Evolutionary conservation across 2,113 vertebrate genomes (phyloP).

Genomic region (Chaetodon trifascialis): DNA sequence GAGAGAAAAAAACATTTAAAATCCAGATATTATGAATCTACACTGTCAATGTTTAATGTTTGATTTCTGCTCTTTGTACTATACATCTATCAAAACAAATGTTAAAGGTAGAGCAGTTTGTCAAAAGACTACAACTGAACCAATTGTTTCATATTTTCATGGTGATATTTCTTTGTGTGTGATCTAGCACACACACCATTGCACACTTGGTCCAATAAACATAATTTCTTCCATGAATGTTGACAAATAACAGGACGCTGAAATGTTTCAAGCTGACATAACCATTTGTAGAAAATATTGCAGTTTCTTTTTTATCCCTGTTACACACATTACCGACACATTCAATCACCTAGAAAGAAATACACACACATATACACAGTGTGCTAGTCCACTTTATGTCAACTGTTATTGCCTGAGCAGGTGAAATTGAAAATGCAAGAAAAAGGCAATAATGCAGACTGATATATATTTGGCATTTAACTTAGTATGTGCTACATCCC

Average conservation of each 20-base stretch:
- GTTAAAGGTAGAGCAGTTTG: background rate
- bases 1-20: too few species aligned
- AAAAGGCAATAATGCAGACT: background rate
- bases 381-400: background rate
- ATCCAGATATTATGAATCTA: too few species aligned
- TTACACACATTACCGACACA: background rate
- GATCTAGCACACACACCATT: background rate
- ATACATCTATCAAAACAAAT: background rate
- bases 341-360: background rate
- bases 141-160: background rate
- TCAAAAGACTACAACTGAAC: background rate
- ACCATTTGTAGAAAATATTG: background rate
- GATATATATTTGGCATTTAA: background rate
- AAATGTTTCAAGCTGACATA: background rate
- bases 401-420: background rate
- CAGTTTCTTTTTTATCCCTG: background rate
- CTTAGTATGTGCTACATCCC: background rate
- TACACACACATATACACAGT: background rate
- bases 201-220: background rate
- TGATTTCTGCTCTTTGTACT: too few species aligned
- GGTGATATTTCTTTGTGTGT: background rate
- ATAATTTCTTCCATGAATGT: background rate
- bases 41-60: too few species aligned
- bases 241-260: background rate
- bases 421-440: background rate